These are phyloP conservation scores for Coregonus suidteri DNA, from an alignment of 2,797 vertebrate genomes.

Conservation along the genomic window DNA sequence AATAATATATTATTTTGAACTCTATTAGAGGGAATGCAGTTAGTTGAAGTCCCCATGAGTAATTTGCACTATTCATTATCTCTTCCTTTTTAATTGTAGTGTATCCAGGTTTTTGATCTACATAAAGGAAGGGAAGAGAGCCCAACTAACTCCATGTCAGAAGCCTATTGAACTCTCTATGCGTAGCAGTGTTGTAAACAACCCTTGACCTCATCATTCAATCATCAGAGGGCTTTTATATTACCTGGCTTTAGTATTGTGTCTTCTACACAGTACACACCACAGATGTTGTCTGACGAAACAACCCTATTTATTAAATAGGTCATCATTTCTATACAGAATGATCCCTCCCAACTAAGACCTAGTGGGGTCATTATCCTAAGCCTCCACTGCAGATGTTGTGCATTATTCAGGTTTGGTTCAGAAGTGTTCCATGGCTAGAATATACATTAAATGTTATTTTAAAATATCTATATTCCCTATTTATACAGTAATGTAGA, in stretches of 20 bases:
- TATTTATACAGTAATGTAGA: too few species aligned
- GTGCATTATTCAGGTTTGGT: neutral
- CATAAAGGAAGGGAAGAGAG: neutral
- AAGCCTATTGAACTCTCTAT: neutral
- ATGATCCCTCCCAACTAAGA: neutral
- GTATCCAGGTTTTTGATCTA: slow-evolving; percentile 12
- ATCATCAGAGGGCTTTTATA: neutral
- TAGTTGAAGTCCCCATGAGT: slow-evolving; percentile 38
- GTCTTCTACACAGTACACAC: neutral
- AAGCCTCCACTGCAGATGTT: neutral
- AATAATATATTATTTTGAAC: slow-evolving; percentile 32
- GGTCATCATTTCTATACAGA: slow-evolving; percentile 4
- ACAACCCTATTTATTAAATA: neutral
- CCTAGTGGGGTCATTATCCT: neutral
- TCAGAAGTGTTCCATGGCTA: neutral
- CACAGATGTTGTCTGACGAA: neutral
- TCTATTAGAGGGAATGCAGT: slow-evolving; percentile 39
- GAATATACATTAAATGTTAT: too few species aligned
- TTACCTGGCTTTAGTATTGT: neutral
- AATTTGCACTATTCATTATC: slow-evolving; percentile 40
- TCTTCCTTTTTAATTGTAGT: slow-evolving; percentile 3
- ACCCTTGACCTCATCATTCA: neutral
- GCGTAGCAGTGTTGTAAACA: neutral
- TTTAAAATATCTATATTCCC: too few species aligned
- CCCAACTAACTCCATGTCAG: neutral